These are phyloP conservation scores for Tolmerus cingulatus DNA, from an alignment of 2,888 invertebrate species.

Conservation along the genomic window DNA sequence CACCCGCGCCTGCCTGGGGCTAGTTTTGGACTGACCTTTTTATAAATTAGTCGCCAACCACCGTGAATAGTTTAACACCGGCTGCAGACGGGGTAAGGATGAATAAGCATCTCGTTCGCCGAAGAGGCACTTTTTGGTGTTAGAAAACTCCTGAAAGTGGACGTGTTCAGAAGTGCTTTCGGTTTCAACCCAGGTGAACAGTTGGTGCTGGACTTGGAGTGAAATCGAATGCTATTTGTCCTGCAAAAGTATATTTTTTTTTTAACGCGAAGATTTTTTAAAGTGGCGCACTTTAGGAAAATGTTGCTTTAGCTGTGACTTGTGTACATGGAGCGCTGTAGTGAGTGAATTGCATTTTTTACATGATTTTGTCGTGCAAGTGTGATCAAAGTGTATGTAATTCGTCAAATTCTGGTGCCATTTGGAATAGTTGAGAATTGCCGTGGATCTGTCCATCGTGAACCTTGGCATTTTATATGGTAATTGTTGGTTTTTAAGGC, in stretches of 20 bases:
- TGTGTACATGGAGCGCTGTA: background rate
- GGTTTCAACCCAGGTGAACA: background rate
- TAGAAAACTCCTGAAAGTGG: background rate
- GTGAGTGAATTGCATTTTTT: background rate
- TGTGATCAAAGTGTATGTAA: background rate
- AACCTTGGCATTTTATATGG: background rate
- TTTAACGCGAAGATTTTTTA: background rate
- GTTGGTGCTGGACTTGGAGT: background rate
- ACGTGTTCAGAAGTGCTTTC: background rate
- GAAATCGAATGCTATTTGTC: background rate
- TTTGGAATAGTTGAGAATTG: background rate
- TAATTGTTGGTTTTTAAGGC: background rate
- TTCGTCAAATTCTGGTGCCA: background rate
- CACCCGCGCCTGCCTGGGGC: background rate
- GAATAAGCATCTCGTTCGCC: conserved; percentile 1
- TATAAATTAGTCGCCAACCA: background rate
- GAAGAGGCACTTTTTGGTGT: background rate
- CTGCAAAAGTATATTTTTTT: background rate
- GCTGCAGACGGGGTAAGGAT: background rate
- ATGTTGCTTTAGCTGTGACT: background rate
- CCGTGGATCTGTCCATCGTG: background rate
- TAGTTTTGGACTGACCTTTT: conserved; percentile 17
- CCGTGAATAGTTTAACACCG: background rate
- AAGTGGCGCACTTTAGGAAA: background rate
- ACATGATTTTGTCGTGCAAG: background rate